Percentiles rank a stretch among this genome's conserved stretches.
Evolutionary conservation across 1,140 invertebrate species (phyloP).

Genomic region (Micrasema longulum): DNA sequence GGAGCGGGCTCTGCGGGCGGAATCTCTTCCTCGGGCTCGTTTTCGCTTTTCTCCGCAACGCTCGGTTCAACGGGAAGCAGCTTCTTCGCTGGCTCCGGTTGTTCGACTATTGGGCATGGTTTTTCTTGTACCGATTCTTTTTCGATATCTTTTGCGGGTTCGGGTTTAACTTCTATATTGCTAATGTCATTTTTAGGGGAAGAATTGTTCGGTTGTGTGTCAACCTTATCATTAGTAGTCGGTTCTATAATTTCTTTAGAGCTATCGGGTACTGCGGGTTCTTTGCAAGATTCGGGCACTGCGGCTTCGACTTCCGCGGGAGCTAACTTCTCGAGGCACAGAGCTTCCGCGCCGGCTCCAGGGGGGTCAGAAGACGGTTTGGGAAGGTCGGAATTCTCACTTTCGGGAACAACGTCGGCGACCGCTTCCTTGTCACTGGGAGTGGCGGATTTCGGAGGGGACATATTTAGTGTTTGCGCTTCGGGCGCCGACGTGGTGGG

Average conservation of each 20-base stretch:
- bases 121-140: background rate
- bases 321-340: slow-evolving; percentile 13
- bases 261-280: slow-evolving; percentile 63
- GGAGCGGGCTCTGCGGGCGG: background rate
- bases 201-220: background rate
- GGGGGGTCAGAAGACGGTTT: slow-evolving; percentile 3
- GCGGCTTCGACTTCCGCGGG: slow-evolving; percentile 6
- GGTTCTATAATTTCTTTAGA: slow-evolving; percentile 60
- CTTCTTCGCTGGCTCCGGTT: background rate
- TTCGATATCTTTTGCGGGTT: slow-evolving; percentile 56
- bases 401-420: background rate
- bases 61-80: background rate
- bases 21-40: slow-evolving; percentile 44
- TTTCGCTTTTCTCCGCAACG: slow-evolving; percentile 54
- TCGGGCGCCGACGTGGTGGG: slow-evolving; percentile 22
- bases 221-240: slow-evolving; percentile 19
- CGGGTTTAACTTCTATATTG: slow-evolving; percentile 48
- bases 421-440: background rate
- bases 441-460: slow-evolving; percentile 9
- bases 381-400: background rate
- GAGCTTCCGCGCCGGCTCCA: slow-evolving; percentile 4
- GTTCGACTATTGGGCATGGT: background rate
- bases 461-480: background rate
- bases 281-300: slow-evolving; percentile 52
- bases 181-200: slow-evolving; percentile 1